phyloP scores from a whole-genome alignment of 2,888 invertebrate genomes.

The Eledone cirrhosa region DNA sequence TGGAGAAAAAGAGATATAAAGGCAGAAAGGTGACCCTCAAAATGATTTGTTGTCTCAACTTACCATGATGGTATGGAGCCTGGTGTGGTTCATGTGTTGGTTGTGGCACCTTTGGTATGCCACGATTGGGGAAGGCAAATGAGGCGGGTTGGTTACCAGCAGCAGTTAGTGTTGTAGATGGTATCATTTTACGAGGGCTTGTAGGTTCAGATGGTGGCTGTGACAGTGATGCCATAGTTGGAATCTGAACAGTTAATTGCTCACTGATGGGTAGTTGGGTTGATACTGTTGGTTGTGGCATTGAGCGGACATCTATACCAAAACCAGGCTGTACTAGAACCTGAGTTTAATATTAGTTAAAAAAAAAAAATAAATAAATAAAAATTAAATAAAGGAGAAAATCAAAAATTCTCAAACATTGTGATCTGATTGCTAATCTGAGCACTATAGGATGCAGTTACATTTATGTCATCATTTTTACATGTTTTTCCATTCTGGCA shows the following conservation, averaged over 20 bases:
- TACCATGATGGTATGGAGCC: background rate
- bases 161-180: background rate
- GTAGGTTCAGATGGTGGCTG: conserved; percentile 49
- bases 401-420: too few species aligned
- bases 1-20: too few species aligned
- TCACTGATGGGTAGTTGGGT: conserved; percentile 33
- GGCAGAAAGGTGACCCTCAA: too few species aligned
- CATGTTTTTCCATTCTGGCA: too few species aligned
- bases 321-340: conserved; percentile 64
- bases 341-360: conserved; percentile 37
- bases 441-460: too few species aligned
- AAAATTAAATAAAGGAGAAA: too few species aligned
- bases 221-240: conserved; percentile 34
- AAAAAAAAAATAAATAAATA: background rate
- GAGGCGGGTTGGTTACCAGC: background rate
- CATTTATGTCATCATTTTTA: too few species aligned
- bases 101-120: background rate
- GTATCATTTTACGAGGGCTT: conserved; percentile 44
- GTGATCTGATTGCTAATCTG: too few species aligned
- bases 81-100: conserved; percentile 10
- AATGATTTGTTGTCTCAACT: background rate
- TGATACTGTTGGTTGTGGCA: conserved; percentile 36
- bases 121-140: conserved; percentile 23
- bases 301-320: conserved; percentile 61
- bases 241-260: conserved; percentile 52